Percentiles rank a stretch among this genome's conserved stretches.
Conservation (phyloP, 2,888 invertebrate species). For the Cyclophora punctaria region DNA sequence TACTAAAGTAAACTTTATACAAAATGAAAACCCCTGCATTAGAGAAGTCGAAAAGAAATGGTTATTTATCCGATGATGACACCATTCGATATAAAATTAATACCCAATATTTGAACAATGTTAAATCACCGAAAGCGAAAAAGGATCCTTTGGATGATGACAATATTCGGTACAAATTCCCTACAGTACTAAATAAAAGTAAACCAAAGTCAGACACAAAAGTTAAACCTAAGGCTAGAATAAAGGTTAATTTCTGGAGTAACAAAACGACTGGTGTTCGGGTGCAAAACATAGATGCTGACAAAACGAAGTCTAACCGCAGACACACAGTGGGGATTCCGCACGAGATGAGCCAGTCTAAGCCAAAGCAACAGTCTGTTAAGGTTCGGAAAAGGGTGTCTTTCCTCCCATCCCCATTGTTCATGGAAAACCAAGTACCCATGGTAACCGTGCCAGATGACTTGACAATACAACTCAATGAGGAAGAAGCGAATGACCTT, state of each 20-base stretch:
- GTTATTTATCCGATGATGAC: slow-evolving; percentile 61
- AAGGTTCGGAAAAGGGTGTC: slow-evolving; percentile 63
- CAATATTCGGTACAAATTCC: slow-evolving; percentile 53
- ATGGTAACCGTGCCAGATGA: slow-evolving; percentile 71
- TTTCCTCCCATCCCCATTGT: slow-evolving; percentile 60
- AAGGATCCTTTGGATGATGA: slow-evolving; percentile 43
- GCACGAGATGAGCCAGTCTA: slow-evolving; percentile 22
- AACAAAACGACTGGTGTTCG: slow-evolving; percentile 43
- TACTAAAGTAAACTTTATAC: neutral
- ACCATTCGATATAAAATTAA: slow-evolving; percentile 60
- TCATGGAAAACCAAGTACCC: slow-evolving; percentile 62
- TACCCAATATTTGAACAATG: slow-evolving; percentile 40
- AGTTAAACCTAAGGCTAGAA: slow-evolving; percentile 53
- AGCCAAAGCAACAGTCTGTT: slow-evolving; percentile 40
- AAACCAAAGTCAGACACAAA: slow-evolving; percentile 43
- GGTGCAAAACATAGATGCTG: slow-evolving; percentile 33
- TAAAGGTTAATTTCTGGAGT: slow-evolving; percentile 70
- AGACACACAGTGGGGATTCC: slow-evolving; percentile 48
- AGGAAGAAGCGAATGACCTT: slow-evolving; percentile 61
- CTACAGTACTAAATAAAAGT: slow-evolving; percentile 34
- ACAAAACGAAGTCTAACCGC: slow-evolving; percentile 35
- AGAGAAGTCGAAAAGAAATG: slow-evolving; percentile 41
- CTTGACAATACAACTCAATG: slow-evolving; percentile 66
- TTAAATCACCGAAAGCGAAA: slow-evolving; percentile 33
- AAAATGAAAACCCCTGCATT: slow-evolving; percentile 42